Percentiles rank a stretch among this genome's conserved stretches.
Conservation (phyloP, 2,797 vertebrate genomes). For the Xenops minutus region DNA sequence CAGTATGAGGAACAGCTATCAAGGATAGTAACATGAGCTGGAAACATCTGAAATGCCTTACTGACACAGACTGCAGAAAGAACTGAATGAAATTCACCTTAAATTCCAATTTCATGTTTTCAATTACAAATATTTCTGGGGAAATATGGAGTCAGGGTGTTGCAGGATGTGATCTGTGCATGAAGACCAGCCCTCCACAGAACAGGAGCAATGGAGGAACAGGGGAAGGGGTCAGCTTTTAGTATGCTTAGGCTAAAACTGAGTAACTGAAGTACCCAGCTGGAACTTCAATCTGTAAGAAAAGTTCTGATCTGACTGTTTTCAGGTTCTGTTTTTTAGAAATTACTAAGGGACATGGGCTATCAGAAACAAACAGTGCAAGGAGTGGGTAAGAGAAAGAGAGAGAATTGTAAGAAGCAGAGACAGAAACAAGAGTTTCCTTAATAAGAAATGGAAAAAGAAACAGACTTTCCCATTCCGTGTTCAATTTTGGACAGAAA, state of each 20-base stretch:
- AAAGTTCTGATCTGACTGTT: background rate
- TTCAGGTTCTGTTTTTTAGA: background rate
- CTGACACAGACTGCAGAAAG: background rate
- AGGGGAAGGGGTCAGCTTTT: background rate
- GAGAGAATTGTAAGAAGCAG: background rate
- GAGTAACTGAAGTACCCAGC: background rate
- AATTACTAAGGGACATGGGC: background rate
- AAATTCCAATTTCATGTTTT: background rate
- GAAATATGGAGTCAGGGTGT: background rate
- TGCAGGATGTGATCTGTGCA: background rate
- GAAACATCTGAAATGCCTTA: background rate
- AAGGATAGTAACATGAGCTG: background rate
- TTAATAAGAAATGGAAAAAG: background rate
- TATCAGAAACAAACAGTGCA: background rate
- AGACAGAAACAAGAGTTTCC: background rate
- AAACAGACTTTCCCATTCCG: background rate
- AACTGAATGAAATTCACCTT: background rate
- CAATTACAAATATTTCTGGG: background rate
- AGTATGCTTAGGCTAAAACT: background rate
- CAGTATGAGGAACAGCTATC: background rate
- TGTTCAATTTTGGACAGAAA: background rate
- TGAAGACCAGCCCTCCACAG: background rate
- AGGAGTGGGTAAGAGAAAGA: background rate
- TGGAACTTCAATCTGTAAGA: background rate
- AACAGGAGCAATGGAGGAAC: background rate